Base-by-base conservation (phyloP, 1,140 invertebrate species). In the Condylostylus longicornis region DNA sequence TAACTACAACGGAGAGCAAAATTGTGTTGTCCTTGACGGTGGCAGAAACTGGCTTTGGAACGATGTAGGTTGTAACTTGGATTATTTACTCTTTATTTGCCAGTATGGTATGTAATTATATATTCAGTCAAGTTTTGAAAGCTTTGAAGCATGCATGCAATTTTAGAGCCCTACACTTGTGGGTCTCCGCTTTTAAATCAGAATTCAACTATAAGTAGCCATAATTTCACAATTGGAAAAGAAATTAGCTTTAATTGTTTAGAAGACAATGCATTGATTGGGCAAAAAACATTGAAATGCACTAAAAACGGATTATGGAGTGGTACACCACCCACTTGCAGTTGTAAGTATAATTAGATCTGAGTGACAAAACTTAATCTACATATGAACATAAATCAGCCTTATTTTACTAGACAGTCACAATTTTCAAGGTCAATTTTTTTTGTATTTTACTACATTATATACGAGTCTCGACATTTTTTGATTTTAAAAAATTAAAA, bases 1-100 rank as follows among this genome's bases (percentile, higher is more conserved):
- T 53, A 94, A 93, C 51, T 93, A 93, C 62, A 93, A 91, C 50
- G 84, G 86, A 1, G 84, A 93, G 51, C 88, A 94, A 59, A 91
- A 93, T 58, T 93, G 87, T 59, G 85, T 83, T 4, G 84, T 91
- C 6, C 63, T 93, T 37, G 88, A 94, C 50, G 86, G 87, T 3
- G 85, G 82, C 0, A 69, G 83, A 35, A 74, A 76, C 28, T 93
- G 88, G 88, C 64, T 81, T 0, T 94, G 87, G 87, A 94, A 94
- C 58, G 88, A 94, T 64, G 86, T 94, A 18, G 86, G 85, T 15
- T 94, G 88, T 56, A 87, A 89, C 58, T 69, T 93, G 28, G 83
- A 90, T 61, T 87, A 90, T 60, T 63, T 91, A 19, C 83, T 86
- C 54, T 93, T 86, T 77, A 86, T 93, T 51, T 93, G 88, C 59